Evolutionary conservation across 2,113 vertebrate species (phyloP).

Genomic region (Proterorhinus semilunaris): DNA sequence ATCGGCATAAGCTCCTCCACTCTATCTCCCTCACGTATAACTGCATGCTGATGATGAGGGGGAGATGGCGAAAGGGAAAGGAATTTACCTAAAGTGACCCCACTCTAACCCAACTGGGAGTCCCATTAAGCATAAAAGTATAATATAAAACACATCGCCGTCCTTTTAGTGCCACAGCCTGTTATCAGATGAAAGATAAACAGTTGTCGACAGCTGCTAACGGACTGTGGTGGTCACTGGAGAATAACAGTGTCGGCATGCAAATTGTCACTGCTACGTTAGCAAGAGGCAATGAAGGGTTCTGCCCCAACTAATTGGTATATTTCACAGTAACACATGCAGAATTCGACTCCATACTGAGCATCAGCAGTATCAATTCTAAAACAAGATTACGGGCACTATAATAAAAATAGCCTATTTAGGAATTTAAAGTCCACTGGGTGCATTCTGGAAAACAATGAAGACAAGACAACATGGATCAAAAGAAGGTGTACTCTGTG

Average conservation of each 20-base stretch:
- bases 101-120: not conserved
- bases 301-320: not conserved
- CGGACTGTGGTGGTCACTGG: slow-evolving; percentile 36
- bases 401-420: no score
- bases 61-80: not conserved
- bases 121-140: slow-evolving; percentile 6
- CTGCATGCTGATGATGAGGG: not conserved
- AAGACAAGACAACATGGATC: no score
- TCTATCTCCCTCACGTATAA: slow-evolving; percentile 16
- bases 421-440: no score
- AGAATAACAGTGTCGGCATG: slow-evolving; percentile 53
- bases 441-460: no score
- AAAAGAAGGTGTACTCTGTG: no score
- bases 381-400: no score
- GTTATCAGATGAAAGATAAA: slow-evolving; percentile 40
- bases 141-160: not conserved
- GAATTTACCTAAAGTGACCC: slow-evolving; percentile 45
- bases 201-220: slow-evolving; percentile 51
- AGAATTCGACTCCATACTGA: no score
- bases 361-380: no score
- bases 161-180: not conserved
- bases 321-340: no score
- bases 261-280: slow-evolving; percentile 41
- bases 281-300: slow-evolving; percentile 19
- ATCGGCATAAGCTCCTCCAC: slow-evolving; percentile 42